A percentile compares a stretch with the other conserved stretches of the same genome.
Evolutionary conservation across 2,797 vertebrate species (phyloP).

Genomic region (Anniella stebbinsi): DNA sequence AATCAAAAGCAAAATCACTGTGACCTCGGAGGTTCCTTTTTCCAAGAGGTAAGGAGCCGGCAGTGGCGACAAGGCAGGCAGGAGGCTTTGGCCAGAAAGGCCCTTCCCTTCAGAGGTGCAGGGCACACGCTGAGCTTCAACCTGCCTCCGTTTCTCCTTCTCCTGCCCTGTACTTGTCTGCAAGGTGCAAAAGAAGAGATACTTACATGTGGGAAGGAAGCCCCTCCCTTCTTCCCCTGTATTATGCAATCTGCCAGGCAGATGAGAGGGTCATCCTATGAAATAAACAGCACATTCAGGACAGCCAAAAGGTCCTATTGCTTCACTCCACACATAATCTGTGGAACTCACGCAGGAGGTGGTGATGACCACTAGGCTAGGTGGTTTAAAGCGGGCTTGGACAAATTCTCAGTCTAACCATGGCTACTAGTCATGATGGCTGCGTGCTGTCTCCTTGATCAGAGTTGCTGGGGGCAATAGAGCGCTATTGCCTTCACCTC

Average conservation of each 20-base stretch:
- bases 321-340: not conserved
- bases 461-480: not conserved
- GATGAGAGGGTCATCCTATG: not conserved
- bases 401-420: not conserved
- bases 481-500: not conserved
- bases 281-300: too few relatives aligned
- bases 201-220: not conserved
- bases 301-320: not conserved
- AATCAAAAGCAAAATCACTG: conserved; percentile 97
- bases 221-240: too few relatives aligned
- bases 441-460: not conserved
- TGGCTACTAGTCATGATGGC: not conserved
- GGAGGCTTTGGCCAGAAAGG: not conserved
- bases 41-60: conserved; percentile 89
- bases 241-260: not conserved
- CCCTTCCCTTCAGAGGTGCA: accelerated
- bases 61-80: too few relatives aligned
- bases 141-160: not conserved
- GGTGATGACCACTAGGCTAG: not conserved
- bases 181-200: not conserved
- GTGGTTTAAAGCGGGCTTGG: not conserved
- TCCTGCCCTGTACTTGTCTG: not conserved
- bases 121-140: not conserved
- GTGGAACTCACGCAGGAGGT: not conserved
- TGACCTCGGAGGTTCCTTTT: conserved; percentile 96